Conservation (phyloP, 2,888 invertebrate genomes). For the Drosophila nr. medialis region DNA sequence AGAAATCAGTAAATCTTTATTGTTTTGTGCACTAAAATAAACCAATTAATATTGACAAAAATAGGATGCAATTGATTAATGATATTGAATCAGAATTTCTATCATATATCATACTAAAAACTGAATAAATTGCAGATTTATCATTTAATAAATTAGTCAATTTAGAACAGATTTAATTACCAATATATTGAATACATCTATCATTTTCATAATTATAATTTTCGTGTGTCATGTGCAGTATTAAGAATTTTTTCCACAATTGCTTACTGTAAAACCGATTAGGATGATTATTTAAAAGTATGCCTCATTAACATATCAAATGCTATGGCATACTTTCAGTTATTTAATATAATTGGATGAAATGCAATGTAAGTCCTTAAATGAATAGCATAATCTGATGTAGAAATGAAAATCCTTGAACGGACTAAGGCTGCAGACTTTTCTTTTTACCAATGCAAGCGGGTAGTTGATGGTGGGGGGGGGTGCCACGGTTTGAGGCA, state of each 20-base stretch:
- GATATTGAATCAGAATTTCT: neutral
- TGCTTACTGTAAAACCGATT: neutral
- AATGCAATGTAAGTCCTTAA: neutral
- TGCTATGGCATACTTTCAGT: neutral
- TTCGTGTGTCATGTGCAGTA: neutral
- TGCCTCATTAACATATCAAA: neutral
- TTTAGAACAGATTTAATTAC: neutral
- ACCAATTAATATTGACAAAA: neutral
- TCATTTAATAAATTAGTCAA: neutral
- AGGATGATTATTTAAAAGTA: neutral
- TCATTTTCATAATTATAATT: neutral
- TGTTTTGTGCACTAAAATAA: neutral
- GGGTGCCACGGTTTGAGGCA: conserved; percentile 2
- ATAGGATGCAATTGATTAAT: neutral
- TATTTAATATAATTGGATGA: neutral
- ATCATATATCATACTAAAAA: neutral
- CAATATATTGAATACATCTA: neutral
- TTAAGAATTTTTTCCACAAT: neutral
- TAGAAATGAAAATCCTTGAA: neutral
- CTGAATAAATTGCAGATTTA: neutral
- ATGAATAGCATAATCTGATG: neutral
- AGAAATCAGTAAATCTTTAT: neutral
- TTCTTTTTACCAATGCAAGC: conserved; percentile 32
- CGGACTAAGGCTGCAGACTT: conserved; percentile 12
- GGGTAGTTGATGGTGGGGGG: neutral